Evolutionary conservation across 2,113 vertebrate species (phyloP).

Genomic region (Perca fluviatilis): DNA sequence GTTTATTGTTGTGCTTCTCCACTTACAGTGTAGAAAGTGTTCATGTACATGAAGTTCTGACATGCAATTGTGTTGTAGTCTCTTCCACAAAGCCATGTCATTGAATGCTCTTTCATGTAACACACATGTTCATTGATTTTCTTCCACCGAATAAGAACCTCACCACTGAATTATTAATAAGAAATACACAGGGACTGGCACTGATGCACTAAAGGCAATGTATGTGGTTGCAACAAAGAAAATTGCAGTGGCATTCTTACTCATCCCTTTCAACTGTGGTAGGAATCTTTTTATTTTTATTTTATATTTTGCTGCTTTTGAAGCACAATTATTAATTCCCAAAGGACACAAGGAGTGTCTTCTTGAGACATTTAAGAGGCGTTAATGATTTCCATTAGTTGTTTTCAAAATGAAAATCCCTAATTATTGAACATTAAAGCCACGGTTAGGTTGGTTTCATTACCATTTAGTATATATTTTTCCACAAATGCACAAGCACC

Average conservation of each 20-base stretch:
- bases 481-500: background rate
- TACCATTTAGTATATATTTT: too few relatives aligned
- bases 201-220: background rate
- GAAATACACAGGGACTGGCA: background rate
- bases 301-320: background rate
- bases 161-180: slow-evolving; percentile 47
- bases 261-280: background rate
- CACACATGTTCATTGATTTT: slow-evolving; percentile 47
- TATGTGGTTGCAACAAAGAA: slow-evolving; percentile 11
- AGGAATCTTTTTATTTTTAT: background rate
- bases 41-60: background rate
- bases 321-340: background rate
- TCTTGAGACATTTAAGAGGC: background rate
- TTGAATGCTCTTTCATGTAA: slow-evolving; percentile 38
- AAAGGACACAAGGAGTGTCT: background rate
- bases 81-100: slow-evolving; percentile 26
- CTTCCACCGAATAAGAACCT: slow-evolving; percentile 14
- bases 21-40: background rate
- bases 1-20: too few relatives aligned
- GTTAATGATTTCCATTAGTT: background rate
- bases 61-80: background rate
- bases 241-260: slow-evolving; percentile 1
- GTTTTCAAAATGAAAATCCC: background rate
- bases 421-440: background rate
- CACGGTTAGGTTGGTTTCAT: background rate